These are phyloP conservation scores for Rhegmatorhina hoffmannsi DNA, from an alignment of 2,113 vertebrate genomes.

Conservation along the genomic window DNA sequence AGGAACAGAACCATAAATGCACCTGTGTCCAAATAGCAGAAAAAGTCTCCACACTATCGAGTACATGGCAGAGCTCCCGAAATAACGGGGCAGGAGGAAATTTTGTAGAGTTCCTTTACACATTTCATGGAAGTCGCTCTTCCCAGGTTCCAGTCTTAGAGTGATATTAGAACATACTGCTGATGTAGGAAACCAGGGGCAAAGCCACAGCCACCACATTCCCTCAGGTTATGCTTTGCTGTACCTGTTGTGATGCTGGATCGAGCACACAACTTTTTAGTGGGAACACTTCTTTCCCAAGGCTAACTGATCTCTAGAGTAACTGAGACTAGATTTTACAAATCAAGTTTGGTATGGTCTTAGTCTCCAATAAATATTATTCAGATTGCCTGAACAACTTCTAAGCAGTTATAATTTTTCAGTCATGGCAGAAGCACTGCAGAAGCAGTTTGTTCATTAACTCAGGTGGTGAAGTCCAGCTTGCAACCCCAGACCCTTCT, in stretches of 20 bases:
- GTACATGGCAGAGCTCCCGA: neutral
- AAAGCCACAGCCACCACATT: neutral
- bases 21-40: neutral
- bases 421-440: neutral
- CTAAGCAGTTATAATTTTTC: neutral
- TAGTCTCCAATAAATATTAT: neutral
- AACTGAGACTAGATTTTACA: neutral
- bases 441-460: neutral
- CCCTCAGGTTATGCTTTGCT: neutral
- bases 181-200: neutral
- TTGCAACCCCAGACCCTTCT: neutral
- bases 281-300: neutral
- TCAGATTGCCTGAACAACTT: neutral
- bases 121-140: neutral
- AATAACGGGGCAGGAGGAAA: rapidly evolving
- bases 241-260: neutral
- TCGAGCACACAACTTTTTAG: neutral
- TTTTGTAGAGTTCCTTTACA: neutral
- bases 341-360: neutral
- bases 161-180: neutral
- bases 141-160: neutral
- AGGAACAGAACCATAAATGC: neutral
- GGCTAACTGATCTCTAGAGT: neutral
- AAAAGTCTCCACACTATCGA: neutral
- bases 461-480: neutral